Base-by-base conservation (phyloP, 2,797 vertebrate genomes). In the Diglossa cyanea region DNA sequence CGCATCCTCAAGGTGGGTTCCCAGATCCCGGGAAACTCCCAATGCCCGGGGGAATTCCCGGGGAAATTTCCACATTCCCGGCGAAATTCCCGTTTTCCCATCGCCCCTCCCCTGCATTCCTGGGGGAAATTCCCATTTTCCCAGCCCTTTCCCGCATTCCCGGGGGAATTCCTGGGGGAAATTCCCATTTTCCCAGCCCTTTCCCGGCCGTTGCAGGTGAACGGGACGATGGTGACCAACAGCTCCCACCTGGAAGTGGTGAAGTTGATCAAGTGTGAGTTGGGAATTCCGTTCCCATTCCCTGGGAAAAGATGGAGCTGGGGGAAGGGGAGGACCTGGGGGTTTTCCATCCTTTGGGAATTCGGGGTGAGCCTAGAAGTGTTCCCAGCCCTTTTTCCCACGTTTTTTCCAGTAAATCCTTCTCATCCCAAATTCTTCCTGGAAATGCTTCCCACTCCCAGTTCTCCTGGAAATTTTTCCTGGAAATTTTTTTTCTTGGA, bases 221-320 rank as follows among this genome's bases (percentile, higher is more conserved):
- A 99, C 0, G 99, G 99, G 82, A 99, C 98, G 0, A 96, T 99
- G 97, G 99, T 99, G 92, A 98, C 99, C 76, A 98, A 99, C 94
- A 99, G 99, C 98, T 98, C 99, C 26, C 99, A 99, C 90, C 98
- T 99, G 86, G 99, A 99, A 87, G 99, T 99, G 80, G 99, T 99
- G 58, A 99, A 99, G 96, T 98, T 99, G 91, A 99, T 99, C 97
- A 99, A 99, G 97, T 99, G 99, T 99, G 95, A 99, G 99, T 98
- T 1, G 17, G 68, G 31, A 79, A 68, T 48, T 48, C 40, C 13
- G 31, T 17, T 35, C 81, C 35, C 31, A 4, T 57, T n/a, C 33
- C 11, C 0, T 2, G 16, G 25, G 15, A 28, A 11, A 26, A 19
- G 3, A 9, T 0, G 1, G 17, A 6, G 3, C 15, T n/a, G 31